A percentile compares a stretch with the other conserved stretches of the same genome.
These are phyloP conservation scores for Penaeus monodon DNA, from an alignment of 2,888 invertebrate genomes.

Conservation along the genomic window DNA sequence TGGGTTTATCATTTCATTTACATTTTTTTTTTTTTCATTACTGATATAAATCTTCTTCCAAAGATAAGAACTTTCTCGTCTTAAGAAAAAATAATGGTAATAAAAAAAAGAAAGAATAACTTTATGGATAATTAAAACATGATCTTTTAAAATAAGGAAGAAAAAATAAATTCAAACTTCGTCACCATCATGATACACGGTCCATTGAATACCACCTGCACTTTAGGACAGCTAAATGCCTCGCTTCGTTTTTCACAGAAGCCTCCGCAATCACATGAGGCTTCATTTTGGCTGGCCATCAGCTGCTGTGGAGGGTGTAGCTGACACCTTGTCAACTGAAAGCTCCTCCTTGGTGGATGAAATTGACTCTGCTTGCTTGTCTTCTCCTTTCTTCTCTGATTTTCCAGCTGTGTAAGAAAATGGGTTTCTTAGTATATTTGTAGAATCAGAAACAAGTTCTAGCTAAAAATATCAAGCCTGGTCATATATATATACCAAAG, in stretches of 20 bases:
- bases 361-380: constrained; percentile 35
- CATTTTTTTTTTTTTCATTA: constrained; percentile 7
- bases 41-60: neutral
- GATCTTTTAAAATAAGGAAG: too few relatives aligned
- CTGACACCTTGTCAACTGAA: constrained; percentile 40
- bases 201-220: constrained; percentile 4
- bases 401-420: constrained; percentile 34
- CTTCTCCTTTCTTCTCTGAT: constrained; percentile 45
- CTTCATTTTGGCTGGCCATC: constrained; percentile 48
- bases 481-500: too few relatives aligned
- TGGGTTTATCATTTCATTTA: constrained; percentile 4
- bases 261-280: neutral
- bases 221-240: neutral
- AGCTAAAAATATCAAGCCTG: too few relatives aligned
- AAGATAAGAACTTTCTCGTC: neutral
- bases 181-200: constrained; percentile 10
- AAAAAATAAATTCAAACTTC: neutral
- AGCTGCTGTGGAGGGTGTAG: constrained; percentile 29
- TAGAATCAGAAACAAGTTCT: neutral
- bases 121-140: too few relatives aligned
- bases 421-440: neutral
- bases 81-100: too few relatives aligned
- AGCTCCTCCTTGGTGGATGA: constrained; percentile 49
- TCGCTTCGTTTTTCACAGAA: neutral
- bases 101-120: too few relatives aligned